These are phyloP conservation scores for Jordanella pulchra DNA, from an alignment of 2,797 vertebrate species.

Conservation along the genomic window DNA sequence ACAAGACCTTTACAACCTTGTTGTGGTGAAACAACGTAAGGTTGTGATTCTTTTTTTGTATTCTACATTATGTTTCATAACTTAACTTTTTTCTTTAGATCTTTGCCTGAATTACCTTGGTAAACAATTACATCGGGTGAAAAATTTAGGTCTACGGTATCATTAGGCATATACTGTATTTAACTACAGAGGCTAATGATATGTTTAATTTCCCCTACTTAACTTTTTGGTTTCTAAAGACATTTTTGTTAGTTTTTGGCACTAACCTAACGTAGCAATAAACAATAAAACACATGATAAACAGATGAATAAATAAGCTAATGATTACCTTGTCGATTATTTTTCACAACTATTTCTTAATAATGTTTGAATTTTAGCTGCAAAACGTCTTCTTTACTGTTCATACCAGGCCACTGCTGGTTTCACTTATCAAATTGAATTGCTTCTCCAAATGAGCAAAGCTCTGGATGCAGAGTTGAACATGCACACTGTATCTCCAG, in stretches of 20 bases:
- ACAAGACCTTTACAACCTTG: not conserved
- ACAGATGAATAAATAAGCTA: not conserved
- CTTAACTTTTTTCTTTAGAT: not conserved
- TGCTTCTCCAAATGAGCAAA: not conserved
- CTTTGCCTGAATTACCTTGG: not conserved
- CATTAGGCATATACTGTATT: slow-evolving; percentile 1
- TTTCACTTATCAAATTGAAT: slow-evolving; percentile 4
- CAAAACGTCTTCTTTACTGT: not conserved
- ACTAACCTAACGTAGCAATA: not conserved
- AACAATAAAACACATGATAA: not conserved
- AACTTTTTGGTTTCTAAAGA: too few relatives aligned
- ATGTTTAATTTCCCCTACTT: not conserved
- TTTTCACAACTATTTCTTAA: not conserved
- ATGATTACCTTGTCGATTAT: not conserved
- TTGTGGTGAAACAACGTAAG: not conserved
- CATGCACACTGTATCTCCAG: slow-evolving; percentile 27
- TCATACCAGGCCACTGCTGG: not conserved
- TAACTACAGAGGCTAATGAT: not conserved
- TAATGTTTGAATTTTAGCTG: not conserved
- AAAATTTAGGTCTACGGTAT: not conserved
- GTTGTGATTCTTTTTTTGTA: not conserved
- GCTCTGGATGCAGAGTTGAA: slow-evolving; percentile 4
- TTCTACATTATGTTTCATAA: too few relatives aligned
- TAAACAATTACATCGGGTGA: not conserved
- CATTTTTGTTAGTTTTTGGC: not conserved